Evolutionary conservation across 2,113 vertebrate genomes (phyloP), one percentile per base, ranked within the genome.

Genomic region (Vanacampus margaritifer): DNA sequence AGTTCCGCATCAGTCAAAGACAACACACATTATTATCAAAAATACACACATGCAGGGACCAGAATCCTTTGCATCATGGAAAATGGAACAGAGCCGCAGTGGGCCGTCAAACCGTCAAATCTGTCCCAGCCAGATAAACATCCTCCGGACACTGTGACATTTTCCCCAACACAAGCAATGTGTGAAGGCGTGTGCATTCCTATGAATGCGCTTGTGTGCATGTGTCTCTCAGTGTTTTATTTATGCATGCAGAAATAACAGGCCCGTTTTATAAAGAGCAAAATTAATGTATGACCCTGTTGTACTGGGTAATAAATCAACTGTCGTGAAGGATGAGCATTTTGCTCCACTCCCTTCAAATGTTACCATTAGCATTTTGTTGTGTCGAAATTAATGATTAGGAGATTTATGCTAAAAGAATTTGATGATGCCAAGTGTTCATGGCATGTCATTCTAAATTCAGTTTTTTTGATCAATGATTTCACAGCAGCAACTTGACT

Each of bases 331-430:
- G 83, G 85, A 84, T 84, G 82, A 71, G 68, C 43, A 14, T 54
- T 64, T 57, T 54, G 36, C 73, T 76, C 68, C 72, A 64, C 70
- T 73, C 73, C 69, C 75, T 62, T 79, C 81, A 90, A 90, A 89
- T 86, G 85, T 88, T 91, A 86, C 67, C 67, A 90, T 91, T 88
- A 90, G 81, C 89, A 88, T 88, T 88, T 86, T 87, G 86, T 86
- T 85, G 76, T 67, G 84, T 81, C 72, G 1, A 61, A 75, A 86
- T 86, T 79, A 83, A 89, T 85, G 76, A 84, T 86, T 73, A 74
- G 53, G n/a, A 76, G 85, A 85, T 86, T 86, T 84, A 89, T 88
- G 84, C 85, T 79, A 78, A 84, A 77, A 77, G 74, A 88, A 76
- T 84, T 77, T 70, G 83, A 87, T 84, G 79, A 85, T 69, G 79